A percentile compares a stretch with the other conserved stretches of the same genome.
Conservation (phyloP, 2,113 vertebrate species). For the Argyrosomus japonicus region DNA sequence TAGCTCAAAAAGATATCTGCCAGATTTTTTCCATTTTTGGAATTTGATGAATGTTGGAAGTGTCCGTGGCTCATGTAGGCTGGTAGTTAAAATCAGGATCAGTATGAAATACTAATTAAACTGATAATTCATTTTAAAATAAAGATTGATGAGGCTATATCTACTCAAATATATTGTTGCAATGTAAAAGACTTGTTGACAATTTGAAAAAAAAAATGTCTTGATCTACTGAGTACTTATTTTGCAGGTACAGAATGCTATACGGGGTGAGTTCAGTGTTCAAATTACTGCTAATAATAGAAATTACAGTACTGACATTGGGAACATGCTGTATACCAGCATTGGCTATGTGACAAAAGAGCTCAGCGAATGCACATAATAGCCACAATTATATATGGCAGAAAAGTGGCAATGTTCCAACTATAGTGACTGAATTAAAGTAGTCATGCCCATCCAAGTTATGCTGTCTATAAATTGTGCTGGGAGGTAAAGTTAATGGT, state of each 20-base stretch:
- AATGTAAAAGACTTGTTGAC: not conserved
- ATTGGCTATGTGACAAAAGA: slow-evolving; percentile 15
- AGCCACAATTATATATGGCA: not conserved
- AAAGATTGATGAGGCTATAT: slow-evolving; percentile 27
- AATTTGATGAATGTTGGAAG: slow-evolving; percentile 39
- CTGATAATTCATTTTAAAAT: slow-evolving; percentile 35
- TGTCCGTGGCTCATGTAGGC: slow-evolving; percentile 40
- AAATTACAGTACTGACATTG: not conserved
- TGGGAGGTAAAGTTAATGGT: not conserved
- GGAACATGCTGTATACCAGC: not conserved
- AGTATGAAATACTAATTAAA: slow-evolving; percentile 43
- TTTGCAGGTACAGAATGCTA: slow-evolving; percentile 19
- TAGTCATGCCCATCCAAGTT: not conserved
- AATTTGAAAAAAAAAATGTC: not conserved
- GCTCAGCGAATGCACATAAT: slow-evolving; percentile 27
- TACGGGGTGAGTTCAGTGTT: not conserved
- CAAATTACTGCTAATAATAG: slow-evolving; percentile 15
- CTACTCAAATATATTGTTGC: not conserved
- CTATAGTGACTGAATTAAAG: not conserved
- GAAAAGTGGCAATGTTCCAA: not conserved
- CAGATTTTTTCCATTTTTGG: slow-evolving; percentile 32
- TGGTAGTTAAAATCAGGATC: slow-evolving; percentile 25
- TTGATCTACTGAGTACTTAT: not conserved
- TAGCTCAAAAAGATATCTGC: slow-evolving; percentile 38
- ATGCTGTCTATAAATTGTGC: not conserved